A percentile compares a stretch with the other conserved stretches of the same genome.
These are phyloP conservation scores for Synergus itoensis DNA, from an alignment of 2,888 invertebrate genomes.

Conservation along the genomic window DNA sequence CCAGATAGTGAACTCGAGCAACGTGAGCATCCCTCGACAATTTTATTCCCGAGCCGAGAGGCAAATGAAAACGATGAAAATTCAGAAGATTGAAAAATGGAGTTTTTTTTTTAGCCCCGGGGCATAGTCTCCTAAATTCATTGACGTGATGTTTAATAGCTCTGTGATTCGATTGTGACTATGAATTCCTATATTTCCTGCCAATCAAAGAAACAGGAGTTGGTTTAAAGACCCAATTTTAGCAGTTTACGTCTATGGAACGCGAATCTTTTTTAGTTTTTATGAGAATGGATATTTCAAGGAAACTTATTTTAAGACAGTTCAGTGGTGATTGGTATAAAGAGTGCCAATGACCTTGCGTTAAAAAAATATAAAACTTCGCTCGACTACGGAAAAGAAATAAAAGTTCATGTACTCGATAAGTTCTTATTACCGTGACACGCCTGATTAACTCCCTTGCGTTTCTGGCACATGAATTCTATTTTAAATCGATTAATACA, in stretches of 20 bases:
- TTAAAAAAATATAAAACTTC: conserved; percentile 13
- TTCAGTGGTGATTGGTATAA: conserved; percentile 2
- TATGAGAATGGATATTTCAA: conserved; percentile 4
- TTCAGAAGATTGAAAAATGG: background rate
- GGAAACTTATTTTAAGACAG: background rate
- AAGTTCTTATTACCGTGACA: conserved; percentile 4
- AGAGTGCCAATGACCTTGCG: conserved; percentile 18
- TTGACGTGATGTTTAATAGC: background rate
- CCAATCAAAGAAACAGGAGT: background rate
- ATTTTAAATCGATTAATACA: background rate
- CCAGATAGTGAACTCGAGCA: conserved; percentile 19
- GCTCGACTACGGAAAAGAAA: background rate
- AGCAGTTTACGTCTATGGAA: background rate
- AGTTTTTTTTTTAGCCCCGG: background rate
- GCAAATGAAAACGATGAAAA: conserved; percentile 1
- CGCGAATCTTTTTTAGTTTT: background rate
- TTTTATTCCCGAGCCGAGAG: background rate
- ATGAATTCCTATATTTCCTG: background rate
- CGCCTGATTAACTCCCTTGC: conserved; percentile 22
- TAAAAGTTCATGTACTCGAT: conserved; percentile 23
- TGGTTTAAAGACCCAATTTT: background rate
- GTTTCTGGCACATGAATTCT: background rate
- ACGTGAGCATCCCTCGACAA: background rate
- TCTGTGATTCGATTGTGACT: background rate
- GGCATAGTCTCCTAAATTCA: background rate